Evolutionary conservation across 2,113 vertebrate genomes (phyloP), one percentile per base, ranked within the genome.

Genomic region (Chascanopsetta lugubris): DNA sequence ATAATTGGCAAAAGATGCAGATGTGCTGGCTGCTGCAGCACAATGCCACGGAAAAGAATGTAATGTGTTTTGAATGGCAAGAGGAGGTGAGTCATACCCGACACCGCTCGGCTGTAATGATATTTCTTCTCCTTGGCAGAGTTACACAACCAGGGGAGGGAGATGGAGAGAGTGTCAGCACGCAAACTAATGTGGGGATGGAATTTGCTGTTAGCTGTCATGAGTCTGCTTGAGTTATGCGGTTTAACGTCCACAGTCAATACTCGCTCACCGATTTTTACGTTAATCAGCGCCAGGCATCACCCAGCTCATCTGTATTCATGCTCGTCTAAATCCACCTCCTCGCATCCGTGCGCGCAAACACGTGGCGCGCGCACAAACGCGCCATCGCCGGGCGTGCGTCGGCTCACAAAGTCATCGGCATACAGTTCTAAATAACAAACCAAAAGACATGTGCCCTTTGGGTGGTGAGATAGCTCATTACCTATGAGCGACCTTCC

Each of bases 401-500:
- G 50, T 46, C 48, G 49, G 63, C 46, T 45, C 59, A 38, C 68
- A 10, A 63, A 79, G 63, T 60, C 51, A 24, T 55, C 71, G 46
- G 55, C 62, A 54, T 85, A 80, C 89, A 76, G 64, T 84, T 94
- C 94, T 95, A 95, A 95, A 96, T 97, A 96, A 96, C 95, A 95
- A 95, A 94, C 93, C 94, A 92, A 90, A 92, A 95, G 95, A 94
- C 76, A 59, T 91, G 92, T 96, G 95, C 95, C 96, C 96, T 97
- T 96, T 95, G 94, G 94, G 94, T 96, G 92, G 94, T 87, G 92
- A 92, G 95, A 95, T 96, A 96, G 94, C 95, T 98, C 97, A 98
- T 98, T 98, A 96, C 95, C 96, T 96, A 95, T 93, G 92, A 94
- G 96, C 94, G 94, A 95, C 95, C 94, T 97, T 92, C 97, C 95